These are phyloP conservation scores for Pantherophis guttatus DNA, from an alignment of 2,113 vertebrate species.

Conservation along the genomic window DNA sequence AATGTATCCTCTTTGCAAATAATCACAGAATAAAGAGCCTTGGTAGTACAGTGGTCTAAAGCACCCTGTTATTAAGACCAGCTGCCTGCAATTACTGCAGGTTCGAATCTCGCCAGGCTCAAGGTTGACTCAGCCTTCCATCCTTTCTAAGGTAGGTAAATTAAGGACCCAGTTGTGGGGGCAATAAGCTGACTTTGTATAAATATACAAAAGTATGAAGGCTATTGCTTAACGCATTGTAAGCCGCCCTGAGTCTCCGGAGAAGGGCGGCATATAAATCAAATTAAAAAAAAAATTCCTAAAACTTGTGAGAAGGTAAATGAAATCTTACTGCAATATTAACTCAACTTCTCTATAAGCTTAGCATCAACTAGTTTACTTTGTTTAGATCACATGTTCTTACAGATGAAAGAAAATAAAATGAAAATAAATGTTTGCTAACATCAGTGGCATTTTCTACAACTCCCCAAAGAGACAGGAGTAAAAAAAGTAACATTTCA, in stretches of 20 bases:
- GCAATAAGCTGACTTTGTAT: too few relatives aligned
- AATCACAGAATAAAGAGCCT: background rate
- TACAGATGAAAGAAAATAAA: background rate
- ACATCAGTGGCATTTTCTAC: background rate
- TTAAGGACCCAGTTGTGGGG: too few relatives aligned
- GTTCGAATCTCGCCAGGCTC: too few relatives aligned
- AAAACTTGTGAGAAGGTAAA: background rate
- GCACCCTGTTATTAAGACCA: too few relatives aligned
- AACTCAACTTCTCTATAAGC: background rate
- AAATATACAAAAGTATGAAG: too few relatives aligned
- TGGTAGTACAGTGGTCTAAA: too few relatives aligned
- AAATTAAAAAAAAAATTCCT: background rate
- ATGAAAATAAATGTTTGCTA: background rate
- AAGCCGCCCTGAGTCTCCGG: too few relatives aligned
- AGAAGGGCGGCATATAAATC: too few relatives aligned
- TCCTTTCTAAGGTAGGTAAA: too few relatives aligned
- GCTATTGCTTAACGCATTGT: too few relatives aligned
- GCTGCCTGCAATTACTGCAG: too few relatives aligned
- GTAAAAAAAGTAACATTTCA: background rate
- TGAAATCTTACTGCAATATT: background rate
- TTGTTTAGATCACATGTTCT: background rate
- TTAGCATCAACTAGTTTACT: background rate
- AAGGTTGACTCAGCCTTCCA: too few relatives aligned
- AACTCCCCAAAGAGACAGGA: background rate
- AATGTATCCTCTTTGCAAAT: background rate